These are phyloP conservation scores for Montipora cactus DNA, from an alignment of 64 coral and sea anemone species.

Conservation along the genomic window DNA sequence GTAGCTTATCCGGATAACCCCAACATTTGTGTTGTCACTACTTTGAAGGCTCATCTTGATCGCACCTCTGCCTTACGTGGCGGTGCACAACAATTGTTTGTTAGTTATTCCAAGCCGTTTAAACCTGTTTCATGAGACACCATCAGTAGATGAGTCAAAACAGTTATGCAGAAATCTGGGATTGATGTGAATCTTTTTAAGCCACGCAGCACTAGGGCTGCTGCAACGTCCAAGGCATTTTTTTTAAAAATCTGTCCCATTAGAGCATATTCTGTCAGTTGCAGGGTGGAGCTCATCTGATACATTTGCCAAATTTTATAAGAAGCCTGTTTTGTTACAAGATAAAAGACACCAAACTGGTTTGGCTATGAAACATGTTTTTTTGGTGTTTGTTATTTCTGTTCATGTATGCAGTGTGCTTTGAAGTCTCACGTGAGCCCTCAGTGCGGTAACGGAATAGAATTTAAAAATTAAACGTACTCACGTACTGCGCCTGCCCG, in stretches of 20 bases:
- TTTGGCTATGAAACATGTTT: too few species aligned
- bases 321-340: too few species aligned
- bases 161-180: constrained; percentile 31
- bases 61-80: constrained; percentile 28
- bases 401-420: too few species aligned
- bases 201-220: not conserved
- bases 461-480: too few species aligned
- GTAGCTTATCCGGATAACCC: constrained; percentile 10
- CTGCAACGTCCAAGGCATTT: constrained; percentile 31
- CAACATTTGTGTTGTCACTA: constrained; percentile 41
- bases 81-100: constrained; percentile 38
- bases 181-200: not conserved
- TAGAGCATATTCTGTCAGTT: too few species aligned
- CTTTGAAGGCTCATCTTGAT: constrained; percentile 19
- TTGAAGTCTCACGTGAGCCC: too few species aligned
- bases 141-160: constrained; percentile 57
- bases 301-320: too few species aligned
- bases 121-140: constrained; percentile 38
- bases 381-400: too few species aligned
- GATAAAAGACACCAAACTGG: too few species aligned
- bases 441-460: too few species aligned
- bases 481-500: too few species aligned
- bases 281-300: too few species aligned
- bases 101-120: constrained; percentile 57
- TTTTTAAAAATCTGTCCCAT: constrained; percentile 5